Percentiles rank a stretch among this genome's conserved stretches.
phyloP scores from a whole-genome alignment of 2,888 invertebrate species.

The Eretmocerus hayati region DNA sequence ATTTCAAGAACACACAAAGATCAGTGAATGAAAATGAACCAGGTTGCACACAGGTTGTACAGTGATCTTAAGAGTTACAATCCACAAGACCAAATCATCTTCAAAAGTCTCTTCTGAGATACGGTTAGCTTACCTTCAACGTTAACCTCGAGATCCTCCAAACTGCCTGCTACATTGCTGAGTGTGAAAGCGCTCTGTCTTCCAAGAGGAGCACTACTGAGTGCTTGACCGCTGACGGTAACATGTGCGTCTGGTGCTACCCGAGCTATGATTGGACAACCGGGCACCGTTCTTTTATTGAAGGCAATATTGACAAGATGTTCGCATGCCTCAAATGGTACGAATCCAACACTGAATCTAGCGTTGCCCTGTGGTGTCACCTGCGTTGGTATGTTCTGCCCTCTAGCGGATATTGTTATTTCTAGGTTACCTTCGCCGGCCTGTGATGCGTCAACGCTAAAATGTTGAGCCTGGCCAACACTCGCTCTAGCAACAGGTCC shows the following conservation, averaged over 20 bases:
- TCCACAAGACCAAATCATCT: too few relatives aligned
- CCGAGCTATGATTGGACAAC: slow-evolving; percentile 85
- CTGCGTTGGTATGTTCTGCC: slow-evolving; percentile 90
- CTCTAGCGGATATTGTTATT: slow-evolving; percentile 90
- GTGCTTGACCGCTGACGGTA: slow-evolving; percentile 56
- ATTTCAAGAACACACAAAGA: background rate
- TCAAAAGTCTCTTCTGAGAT: background rate
- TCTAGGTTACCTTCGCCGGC: slow-evolving; percentile 97
- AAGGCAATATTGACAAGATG: slow-evolving; percentile 96
- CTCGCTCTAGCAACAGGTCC: slow-evolving; percentile 72
- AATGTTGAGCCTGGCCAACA: slow-evolving; percentile 87
- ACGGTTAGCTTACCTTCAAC: slow-evolving; percentile 70
- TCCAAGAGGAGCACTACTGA: slow-evolving; percentile 46
- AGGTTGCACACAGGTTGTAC: too few relatives aligned
- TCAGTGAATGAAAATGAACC: background rate
- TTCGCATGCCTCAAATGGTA: slow-evolving; percentile 88
- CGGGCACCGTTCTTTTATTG: slow-evolving; percentile 82
- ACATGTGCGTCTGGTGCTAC: slow-evolving; percentile 59
- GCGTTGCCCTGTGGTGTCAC: slow-evolving; percentile 87
- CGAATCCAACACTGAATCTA: slow-evolving; percentile 92
- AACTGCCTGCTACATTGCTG: slow-evolving; percentile 71
- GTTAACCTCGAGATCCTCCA: slow-evolving; percentile 92
- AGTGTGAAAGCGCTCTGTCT: slow-evolving; percentile 45
- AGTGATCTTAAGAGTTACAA: too few relatives aligned
- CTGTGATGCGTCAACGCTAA: slow-evolving; percentile 91